Base-by-base conservation (phyloP, 1,140 invertebrate genomes). In the Campoletis sonorensis region DNA sequence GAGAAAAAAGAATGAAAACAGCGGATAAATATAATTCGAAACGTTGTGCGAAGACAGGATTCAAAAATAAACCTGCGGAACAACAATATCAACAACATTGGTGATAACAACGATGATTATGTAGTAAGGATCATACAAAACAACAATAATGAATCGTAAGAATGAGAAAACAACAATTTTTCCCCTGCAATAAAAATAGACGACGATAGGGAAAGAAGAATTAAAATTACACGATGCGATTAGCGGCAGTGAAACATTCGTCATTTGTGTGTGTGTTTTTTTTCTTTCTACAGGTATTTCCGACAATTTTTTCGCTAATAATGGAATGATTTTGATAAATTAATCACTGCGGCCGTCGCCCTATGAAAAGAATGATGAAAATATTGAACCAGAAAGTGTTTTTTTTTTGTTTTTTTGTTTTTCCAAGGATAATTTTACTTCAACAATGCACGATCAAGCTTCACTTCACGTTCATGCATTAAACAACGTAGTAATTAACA, bases 401-500 rank as follows among this genome's bases (percentile, higher is more conserved):
- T 61, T 76, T 77, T 77, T 40, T 21, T 79, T 72, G 68, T n/a
- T n/a, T n/a, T n/a, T n/a, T n/a, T n/a, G n/a, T n/a, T n/a, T n/a
- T n/a, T n/a, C n/a, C n/a, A n/a, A 67, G 85, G 51, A 79, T 64
- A 73, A 67, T 82, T 49, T 76, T 67, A 81, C 51, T 72, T 49
- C 61, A 27, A 67, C 23, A 67, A 67, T 67, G 13, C 13, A 67
- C 26, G 61, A 67, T 67, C 61, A 79, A 49, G 54, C 64, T 80
- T 51, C 71, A n/a, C n/a, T n/a, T n/a, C 33, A 76, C 23, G 10
- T 40, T 67, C 83, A 78, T 80, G 67, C 64, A 70, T 11, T 64
- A 79, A 79, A 58, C 61, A 81, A 71, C 27, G 51, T 80, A 58
- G 45, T 45, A 80, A 82, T 80, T 77, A 84, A 71, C 68, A 81